phyloP scores from a whole-genome alignment of 2,113 vertebrate genomes.

The Dolichallabes microphthalmus region DNA sequence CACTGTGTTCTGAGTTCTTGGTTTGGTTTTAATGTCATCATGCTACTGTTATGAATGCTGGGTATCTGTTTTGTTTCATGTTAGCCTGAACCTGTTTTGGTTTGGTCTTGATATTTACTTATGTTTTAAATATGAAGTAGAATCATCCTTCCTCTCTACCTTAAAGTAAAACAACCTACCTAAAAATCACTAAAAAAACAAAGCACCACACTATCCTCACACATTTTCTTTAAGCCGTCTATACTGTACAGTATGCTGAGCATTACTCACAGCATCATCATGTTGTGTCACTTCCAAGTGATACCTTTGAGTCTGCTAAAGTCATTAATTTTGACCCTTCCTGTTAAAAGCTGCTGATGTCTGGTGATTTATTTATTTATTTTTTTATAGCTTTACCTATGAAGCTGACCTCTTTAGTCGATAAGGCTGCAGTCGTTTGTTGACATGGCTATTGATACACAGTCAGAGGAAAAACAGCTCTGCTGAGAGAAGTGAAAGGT shows the following conservation, averaged over 20 bases:
- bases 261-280: constrained; percentile 36
- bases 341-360: constrained; percentile 24
- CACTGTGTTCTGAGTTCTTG: too few species aligned
- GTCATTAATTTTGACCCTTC: constrained; percentile 30
- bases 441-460: constrained; percentile 39
- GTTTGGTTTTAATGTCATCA: too few species aligned
- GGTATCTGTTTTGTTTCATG: too few species aligned
- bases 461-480: constrained; percentile 29
- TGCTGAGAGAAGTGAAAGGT: constrained; percentile 3
- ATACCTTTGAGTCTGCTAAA: constrained; percentile 33
- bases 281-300: constrained; percentile 15
- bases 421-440: constrained; percentile 47
- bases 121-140: too few species aligned
- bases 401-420: constrained; percentile 43
- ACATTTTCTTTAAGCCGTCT: constrained; percentile 34
- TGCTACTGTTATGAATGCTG: too few species aligned
- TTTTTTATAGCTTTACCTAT: constrained; percentile 45
- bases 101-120: too few species aligned
- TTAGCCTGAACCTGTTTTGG: too few species aligned
- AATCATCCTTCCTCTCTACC: too few species aligned
- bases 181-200: too few species aligned
- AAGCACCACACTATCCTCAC: background rate
- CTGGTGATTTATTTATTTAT: constrained; percentile 21
- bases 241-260: background rate
- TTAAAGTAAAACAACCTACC: too few species aligned